Percentiles rank a stretch among this genome's conserved stretches.
These are phyloP conservation scores for Micrasema minimum DNA, from an alignment of 1,140 invertebrate genomes.

Conservation along the genomic window DNA sequence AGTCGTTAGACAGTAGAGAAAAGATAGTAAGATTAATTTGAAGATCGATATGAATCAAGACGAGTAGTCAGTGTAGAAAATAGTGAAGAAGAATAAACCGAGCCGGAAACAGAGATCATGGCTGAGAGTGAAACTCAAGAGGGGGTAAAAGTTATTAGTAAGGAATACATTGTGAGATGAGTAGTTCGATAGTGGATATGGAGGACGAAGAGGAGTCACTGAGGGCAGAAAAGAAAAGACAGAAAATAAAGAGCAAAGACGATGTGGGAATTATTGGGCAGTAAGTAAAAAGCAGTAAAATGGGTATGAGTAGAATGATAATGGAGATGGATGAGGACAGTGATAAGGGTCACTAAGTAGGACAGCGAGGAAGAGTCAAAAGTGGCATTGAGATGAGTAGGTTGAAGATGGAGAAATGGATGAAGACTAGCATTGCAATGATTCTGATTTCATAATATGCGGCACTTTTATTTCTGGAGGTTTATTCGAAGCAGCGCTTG, in stretches of 20 bases:
- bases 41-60: constrained; percentile 83
- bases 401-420: no score
- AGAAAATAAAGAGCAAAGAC: not conserved
- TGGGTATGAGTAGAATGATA: constrained; percentile 89
- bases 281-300: no score
- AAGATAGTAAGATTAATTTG: constrained; percentile 84
- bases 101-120: constrained; percentile 70
- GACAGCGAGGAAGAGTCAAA: constrained; percentile 70
- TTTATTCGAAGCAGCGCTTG: no score
- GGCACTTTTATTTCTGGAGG: no score
- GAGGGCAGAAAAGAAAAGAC: no score
- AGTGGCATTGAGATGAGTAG: no score
- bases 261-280: no score
- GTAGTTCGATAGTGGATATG: no score
- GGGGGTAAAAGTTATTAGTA: constrained; percentile 61
- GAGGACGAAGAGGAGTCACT: no score
- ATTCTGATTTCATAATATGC: no score
- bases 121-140: constrained; percentile 73
- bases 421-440: no score
- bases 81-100: constrained; percentile 72
- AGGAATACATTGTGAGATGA: no score
- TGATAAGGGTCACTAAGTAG: constrained; percentile 71
- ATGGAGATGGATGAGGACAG: constrained; percentile 81
- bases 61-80: constrained; percentile 70
- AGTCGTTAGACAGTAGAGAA: not conserved